Conservation (phyloP, 2,888 invertebrate genomes). For the Tachystola acroxantha region DNA sequence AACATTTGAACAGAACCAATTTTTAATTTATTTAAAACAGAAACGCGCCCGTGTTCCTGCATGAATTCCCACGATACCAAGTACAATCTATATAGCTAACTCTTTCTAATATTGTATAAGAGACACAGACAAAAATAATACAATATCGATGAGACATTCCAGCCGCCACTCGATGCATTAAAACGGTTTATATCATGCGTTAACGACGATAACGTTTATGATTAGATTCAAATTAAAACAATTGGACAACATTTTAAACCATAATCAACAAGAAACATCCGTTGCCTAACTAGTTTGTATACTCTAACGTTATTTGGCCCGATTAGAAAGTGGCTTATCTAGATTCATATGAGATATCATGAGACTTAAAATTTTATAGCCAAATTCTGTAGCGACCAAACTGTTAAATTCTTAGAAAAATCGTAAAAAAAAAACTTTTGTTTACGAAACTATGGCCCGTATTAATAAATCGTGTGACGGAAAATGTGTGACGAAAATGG, state of each 20-base stretch:
- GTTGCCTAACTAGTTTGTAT: slow-evolving; percentile 58
- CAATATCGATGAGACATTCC: neutral
- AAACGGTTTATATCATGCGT: slow-evolving; percentile 1
- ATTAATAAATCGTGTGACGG: neutral
- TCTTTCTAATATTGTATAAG: no score
- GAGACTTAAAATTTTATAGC: no score
- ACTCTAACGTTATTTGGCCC: slow-evolving; percentile 62
- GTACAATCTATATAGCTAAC: no score
- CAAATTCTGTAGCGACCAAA: slow-evolving; percentile 27
- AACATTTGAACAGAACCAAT: no score
- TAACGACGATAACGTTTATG: neutral
- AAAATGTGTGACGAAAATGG: no score
- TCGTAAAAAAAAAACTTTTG: neutral
- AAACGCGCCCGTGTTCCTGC: no score
- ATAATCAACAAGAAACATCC: slow-evolving; percentile 45
- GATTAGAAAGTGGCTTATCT: slow-evolving; percentile 64
- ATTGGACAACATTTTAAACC: slow-evolving; percentile 44
- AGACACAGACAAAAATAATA: neutral
- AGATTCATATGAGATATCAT: slow-evolving; percentile 59
- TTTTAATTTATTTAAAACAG: no score
- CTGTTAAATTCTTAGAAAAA: neutral
- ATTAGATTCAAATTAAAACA: slow-evolving; percentile 21
- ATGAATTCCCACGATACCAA: no score
- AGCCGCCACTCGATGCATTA: slow-evolving; percentile 1
- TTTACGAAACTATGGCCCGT: neutral